A percentile compares a stretch with the other conserved stretches of the same genome.
These are phyloP conservation scores for Papio anubis DNA, from an alignment of 2,113 vertebrate genomes.

Conservation along the genomic window DNA sequence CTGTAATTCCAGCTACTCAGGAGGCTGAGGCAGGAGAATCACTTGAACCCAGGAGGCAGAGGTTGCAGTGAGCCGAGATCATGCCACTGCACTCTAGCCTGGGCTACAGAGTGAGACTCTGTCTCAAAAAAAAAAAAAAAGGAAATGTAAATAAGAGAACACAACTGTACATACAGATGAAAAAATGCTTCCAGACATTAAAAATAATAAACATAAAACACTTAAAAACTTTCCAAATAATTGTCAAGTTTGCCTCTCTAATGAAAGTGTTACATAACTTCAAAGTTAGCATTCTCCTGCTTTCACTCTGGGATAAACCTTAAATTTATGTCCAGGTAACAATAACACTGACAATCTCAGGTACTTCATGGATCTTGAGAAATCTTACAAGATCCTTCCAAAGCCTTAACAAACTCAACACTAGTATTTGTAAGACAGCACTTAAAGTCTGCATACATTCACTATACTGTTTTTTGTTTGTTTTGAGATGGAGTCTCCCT, in stretches of 20 bases:
- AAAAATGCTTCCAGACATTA: conserved; percentile 23
- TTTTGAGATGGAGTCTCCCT: too few relatives aligned
- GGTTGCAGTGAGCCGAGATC: too few relatives aligned
- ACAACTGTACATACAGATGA: background rate
- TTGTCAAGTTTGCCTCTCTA: background rate
- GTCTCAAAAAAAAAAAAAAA: background rate
- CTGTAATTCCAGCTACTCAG: too few relatives aligned
- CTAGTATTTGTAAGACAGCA: background rate
- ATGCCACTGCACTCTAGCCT: too few relatives aligned
- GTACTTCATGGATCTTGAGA: background rate
- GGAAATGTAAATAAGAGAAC: background rate
- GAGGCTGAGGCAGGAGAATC: too few relatives aligned
- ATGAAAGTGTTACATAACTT: background rate
- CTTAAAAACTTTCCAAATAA: conserved; percentile 13
- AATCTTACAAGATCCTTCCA: background rate
- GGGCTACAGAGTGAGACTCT: too few relatives aligned
- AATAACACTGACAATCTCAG: background rate
- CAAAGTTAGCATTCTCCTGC: background rate
- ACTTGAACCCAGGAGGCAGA: too few relatives aligned
- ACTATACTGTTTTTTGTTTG: background rate
- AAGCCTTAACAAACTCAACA: conserved; percentile 12
- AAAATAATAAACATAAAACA: conserved; percentile 19
- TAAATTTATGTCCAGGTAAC: background rate
- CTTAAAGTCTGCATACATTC: background rate
- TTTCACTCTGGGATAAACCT: background rate